phyloP scores from a whole-genome alignment of 1,140 invertebrate species.

The Brachionus angularis region DNA sequence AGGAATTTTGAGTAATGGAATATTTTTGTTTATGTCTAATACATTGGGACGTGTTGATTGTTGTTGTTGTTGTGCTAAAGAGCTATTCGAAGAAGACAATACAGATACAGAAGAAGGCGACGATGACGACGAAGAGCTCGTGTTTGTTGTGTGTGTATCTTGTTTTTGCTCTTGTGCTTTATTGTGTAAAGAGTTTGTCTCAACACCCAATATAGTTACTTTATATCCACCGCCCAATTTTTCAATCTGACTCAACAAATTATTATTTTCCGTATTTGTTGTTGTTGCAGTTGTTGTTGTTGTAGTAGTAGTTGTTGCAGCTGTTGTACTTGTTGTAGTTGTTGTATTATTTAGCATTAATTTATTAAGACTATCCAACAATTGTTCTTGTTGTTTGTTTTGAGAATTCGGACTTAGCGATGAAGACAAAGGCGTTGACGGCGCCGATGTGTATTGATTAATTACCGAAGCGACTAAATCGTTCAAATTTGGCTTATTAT shows the following conservation, averaged over 20 bases:
- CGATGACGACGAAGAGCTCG: background rate
- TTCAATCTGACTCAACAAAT: no score
- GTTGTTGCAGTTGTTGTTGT: no score
- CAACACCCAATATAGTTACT: conserved; percentile 3
- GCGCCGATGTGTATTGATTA: conserved; percentile 10
- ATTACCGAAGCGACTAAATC: conserved; percentile 38
- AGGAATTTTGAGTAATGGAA: background rate
- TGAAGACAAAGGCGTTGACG: background rate
- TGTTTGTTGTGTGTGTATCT: background rate
- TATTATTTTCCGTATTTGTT: no score
- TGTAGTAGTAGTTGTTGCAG: no score
- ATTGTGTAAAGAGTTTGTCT: background rate
- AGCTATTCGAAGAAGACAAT: background rate
- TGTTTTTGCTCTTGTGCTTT: background rate
- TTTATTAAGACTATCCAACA: background rate
- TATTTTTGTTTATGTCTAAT: background rate
- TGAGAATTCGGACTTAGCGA: background rate
- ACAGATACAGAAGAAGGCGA: conserved; percentile 21
- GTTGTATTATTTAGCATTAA: no score
- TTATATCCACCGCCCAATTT: background rate
- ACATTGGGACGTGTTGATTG: no score
- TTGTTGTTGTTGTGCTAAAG: background rate
- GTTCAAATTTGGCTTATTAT: background rate
- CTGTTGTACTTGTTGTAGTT: background rate
- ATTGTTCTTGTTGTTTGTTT: background rate